These are phyloP conservation scores for Hemaris fuciformis DNA, from an alignment of 2,888 invertebrate species.

Conservation along the genomic window DNA sequence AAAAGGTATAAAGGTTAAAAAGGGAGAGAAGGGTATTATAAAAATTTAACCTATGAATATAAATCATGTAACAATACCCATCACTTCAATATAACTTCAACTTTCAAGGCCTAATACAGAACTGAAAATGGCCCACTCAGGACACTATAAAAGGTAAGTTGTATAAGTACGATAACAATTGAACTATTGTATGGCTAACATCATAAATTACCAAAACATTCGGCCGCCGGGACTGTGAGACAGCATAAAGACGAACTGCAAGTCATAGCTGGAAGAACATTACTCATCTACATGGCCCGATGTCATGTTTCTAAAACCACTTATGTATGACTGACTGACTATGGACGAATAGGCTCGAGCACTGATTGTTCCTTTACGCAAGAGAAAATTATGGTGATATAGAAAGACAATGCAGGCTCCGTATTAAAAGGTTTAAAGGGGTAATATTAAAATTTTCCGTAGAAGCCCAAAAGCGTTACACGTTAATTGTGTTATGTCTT, in stretches of 20 bases:
- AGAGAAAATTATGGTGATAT: no score
- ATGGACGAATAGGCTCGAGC: conserved; percentile 12
- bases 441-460: no score
- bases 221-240: conserved; percentile 56
- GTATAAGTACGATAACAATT: conserved; percentile 25
- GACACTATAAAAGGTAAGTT: neutral
- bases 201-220: conserved; percentile 48
- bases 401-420: no score
- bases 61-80: no score
- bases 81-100: neutral
- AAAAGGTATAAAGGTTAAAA: no score
- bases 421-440: no score
- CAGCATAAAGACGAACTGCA: conserved; percentile 54
- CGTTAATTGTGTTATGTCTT: no score
- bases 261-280: conserved; percentile 60
- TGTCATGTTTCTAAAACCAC: conserved; percentile 52
- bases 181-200: conserved; percentile 29
- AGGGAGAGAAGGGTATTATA: no score
- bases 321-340: conserved; percentile 29
- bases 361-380: no score
- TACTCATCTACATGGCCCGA: conserved; percentile 57
- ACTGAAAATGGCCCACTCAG: neutral
- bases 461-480: no score
- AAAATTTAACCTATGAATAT: no score
- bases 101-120: neutral